Evolutionary conservation across 2,888 invertebrate genomes (phyloP), one percentile per base, ranked within the genome.

Genomic region (Drosophila barbarae): DNA sequence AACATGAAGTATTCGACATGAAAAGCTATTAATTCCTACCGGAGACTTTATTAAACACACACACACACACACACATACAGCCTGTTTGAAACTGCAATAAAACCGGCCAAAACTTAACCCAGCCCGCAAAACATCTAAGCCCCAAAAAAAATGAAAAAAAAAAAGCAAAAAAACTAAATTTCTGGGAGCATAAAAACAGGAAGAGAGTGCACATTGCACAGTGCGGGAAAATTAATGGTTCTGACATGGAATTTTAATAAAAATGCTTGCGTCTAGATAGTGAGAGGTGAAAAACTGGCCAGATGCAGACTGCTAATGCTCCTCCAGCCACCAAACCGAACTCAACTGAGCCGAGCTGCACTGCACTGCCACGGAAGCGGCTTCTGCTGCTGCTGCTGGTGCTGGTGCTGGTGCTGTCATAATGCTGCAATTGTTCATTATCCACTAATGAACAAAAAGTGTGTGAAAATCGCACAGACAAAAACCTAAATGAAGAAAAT

Each of bases 371-470:
- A 39, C 59, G 59, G 59, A 60, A 38, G 61, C 72, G 28, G 34
- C 12, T 28, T 23, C 49, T 56, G 28, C 28, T 35, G 55, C 28
- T 35, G 55, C 66, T 61, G 26, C 60, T 74, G 70, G 72, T 61
- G 30, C 64, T 74, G 30, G 61, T 74, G 72, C 74, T 71, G 69
- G 54, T 71, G 74, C 82, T 82, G 86, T 82, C 82, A 82, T 82
- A 82, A 85, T 84, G 84, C 84, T 84, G 86, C 81, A 81, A 84
- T 86, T 82, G 82, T 82, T 82, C 87, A 87, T 86, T 86, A 87
- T 86, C 85, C 83, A 85, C 87, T 86, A 86, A 86, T 87, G 86
- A 86, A 86, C 87, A 87, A 85, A 87, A 87, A 86, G 72, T 85
- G 75, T 77, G 78, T 59, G 72, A 75, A 80, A 65, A 64, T 71